Evolutionary conservation across 2,113 vertebrate species (phyloP).

Genomic region (Anthoscopus minutus): DNA sequence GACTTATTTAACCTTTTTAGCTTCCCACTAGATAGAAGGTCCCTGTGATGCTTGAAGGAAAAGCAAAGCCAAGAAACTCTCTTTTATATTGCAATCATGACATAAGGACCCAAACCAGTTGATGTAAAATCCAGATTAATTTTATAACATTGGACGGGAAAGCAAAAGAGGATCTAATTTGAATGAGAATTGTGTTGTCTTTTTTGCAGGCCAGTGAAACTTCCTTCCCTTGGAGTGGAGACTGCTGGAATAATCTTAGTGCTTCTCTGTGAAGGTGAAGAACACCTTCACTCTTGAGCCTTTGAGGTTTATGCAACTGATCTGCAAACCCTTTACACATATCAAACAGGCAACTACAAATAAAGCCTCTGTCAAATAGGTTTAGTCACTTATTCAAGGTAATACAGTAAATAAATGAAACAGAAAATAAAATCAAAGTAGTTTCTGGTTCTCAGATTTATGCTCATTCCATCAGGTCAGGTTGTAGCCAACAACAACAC

Average conservation of each 20-base stretch:
- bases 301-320: not conserved
- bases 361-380: not conserved
- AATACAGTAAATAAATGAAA: not conserved
- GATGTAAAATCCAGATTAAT: not conserved
- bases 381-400: not conserved
- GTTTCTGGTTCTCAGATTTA: not conserved
- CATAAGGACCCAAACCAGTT: not conserved
- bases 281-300: not conserved
- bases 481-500: conserved; percentile 1
- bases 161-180: not conserved
- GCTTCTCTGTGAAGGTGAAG: not conserved
- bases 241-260: not conserved
- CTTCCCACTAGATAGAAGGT: not conserved
- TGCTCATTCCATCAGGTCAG: not conserved
- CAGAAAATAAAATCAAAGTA: not conserved
- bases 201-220: not conserved
- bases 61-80: not conserved
- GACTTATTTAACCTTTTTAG: not conserved
- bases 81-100: not conserved
- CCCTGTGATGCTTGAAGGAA: not conserved
- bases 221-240: not conserved
- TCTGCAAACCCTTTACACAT: not conserved
- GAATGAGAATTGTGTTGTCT: not conserved
- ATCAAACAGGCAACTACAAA: not conserved
- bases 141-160: not conserved